Percentiles rank a stretch among this genome's conserved stretches.
Evolutionary conservation across 2,797 vertebrate genomes (phyloP).

Genomic region (Phoeniculus purpureus): DNA sequence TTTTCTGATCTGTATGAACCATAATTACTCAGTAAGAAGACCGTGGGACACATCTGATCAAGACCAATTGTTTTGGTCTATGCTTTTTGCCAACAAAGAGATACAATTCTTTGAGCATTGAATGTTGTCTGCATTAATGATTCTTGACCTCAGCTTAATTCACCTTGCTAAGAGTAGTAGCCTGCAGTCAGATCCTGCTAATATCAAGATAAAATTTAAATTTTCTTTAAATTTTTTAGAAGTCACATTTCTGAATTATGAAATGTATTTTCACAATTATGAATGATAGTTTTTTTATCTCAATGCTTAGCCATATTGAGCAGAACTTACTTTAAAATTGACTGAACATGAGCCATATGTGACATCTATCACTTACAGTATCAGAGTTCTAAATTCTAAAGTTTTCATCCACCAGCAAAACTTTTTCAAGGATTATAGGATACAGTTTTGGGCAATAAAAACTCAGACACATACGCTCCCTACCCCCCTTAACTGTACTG

Average conservation of each 20-base stretch:
- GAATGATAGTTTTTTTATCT: not conserved
- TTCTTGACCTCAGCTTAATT: not conserved
- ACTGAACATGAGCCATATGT: not conserved
- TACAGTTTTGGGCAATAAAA: not conserved
- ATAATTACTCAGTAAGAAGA: not conserved
- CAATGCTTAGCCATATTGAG: not conserved
- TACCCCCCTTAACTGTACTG: not conserved
- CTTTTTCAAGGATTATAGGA: not conserved
- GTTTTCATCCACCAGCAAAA: not conserved
- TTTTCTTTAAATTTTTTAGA: not conserved
- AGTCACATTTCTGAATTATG: fast-evolving
- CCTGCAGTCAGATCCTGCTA: not conserved
- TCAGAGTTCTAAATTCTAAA: not conserved
- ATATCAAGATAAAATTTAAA: not conserved
- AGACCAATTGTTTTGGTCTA: not conserved
- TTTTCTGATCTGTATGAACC: not conserved
- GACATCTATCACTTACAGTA: not conserved
- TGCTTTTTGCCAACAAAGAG: not conserved
- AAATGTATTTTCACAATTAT: not conserved
- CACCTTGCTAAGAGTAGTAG: not conserved
- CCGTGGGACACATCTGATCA: not conserved
- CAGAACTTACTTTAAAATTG: not conserved
- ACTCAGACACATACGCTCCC: not conserved
- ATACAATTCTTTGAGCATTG: not conserved
- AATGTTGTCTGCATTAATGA: not conserved